Base-by-base conservation (phyloP, 2,888 invertebrate species). In the Lacanobia wlatinum region DNA sequence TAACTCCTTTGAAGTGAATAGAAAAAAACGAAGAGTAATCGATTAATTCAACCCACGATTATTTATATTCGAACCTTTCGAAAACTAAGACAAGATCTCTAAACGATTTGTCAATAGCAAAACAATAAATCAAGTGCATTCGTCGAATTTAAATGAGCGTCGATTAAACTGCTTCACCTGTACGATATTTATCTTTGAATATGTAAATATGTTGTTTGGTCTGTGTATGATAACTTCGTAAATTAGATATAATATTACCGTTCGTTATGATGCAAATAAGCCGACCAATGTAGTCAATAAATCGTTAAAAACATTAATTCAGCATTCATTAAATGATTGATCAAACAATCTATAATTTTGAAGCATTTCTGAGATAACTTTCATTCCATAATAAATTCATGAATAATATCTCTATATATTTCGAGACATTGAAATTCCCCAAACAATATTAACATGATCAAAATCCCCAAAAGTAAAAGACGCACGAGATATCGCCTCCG, bases 101-200 rank as follows among this genome's bases (percentile, higher is more conserved):
- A 66, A 80, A 66, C 82, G 76, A 85, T 86, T 86, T 86, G 86
- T 86, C 86, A 85, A 83, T 81, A 81, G 76, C 70, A 73, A 81
- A 86, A 77, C 80, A 85, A 86, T 86, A 83, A 85, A 86, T 86
- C 85, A 86, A 80, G 78, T 70, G 81, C 76, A 81, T 72, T 80
- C 82, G 76, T 72, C 84, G 82, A 78, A 84, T 86, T 85, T 77
- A 84, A 85, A 85, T 83, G 82, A 84, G 70, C 34, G 10, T 84
- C 76, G 75, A 84, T 86, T 84, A 81, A 82, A 81, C 74, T 46
- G 73, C 77, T 83, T 78, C 83, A 79, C 70, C 75, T 82, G 73
- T 73, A 75, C 70, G 82, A 78, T 81, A 78, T 81, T 67, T 81
- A 83, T 84, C 80, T 85, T 70, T 61, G 71, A 78, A 72, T 83